Evolutionary conservation across 2,113 vertebrate genomes (phyloP).

Genomic region (Rhinopomastus cyanomelas): DNA sequence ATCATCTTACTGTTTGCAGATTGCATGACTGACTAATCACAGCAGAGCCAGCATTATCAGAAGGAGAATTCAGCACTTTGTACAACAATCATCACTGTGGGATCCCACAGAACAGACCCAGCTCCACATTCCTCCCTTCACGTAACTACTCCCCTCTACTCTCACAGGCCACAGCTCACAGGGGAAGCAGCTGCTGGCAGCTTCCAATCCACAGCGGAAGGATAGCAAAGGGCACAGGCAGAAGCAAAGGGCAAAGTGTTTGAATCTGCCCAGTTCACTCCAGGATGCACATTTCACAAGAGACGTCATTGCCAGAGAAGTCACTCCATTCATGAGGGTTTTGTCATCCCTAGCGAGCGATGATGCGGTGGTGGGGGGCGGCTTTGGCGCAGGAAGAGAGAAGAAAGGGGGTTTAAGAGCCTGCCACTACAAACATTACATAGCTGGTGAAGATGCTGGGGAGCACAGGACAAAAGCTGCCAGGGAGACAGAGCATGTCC

Average conservation of each 20-base stretch:
- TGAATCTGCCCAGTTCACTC: background rate
- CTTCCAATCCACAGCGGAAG: background rate
- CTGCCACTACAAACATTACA: background rate
- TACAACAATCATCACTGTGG: background rate
- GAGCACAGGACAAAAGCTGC: background rate
- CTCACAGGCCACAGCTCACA: fast-evolving
- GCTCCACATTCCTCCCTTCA: background rate
- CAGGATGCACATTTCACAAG: background rate
- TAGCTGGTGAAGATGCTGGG: background rate
- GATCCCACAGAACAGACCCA: background rate
- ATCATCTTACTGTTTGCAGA: background rate
- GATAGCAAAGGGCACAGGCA: constrained; percentile 2
- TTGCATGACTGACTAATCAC: background rate
- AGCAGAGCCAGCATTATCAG: background rate
- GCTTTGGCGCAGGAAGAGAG: constrained; percentile 43
- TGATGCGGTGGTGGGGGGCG: constrained; percentile 24
- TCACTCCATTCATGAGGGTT: constrained; percentile 16
- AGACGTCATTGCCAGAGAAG: constrained; percentile 3
- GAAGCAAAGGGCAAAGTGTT: background rate
- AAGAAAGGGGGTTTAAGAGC: background rate
- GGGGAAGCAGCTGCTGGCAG: fast-evolving
- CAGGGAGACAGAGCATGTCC: background rate
- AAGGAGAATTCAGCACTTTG: background rate
- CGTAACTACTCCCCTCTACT: background rate
- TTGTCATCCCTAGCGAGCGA: constrained; percentile 12